Conservation (phyloP, 2,113 vertebrate species). For the Otis tarda region DNA sequence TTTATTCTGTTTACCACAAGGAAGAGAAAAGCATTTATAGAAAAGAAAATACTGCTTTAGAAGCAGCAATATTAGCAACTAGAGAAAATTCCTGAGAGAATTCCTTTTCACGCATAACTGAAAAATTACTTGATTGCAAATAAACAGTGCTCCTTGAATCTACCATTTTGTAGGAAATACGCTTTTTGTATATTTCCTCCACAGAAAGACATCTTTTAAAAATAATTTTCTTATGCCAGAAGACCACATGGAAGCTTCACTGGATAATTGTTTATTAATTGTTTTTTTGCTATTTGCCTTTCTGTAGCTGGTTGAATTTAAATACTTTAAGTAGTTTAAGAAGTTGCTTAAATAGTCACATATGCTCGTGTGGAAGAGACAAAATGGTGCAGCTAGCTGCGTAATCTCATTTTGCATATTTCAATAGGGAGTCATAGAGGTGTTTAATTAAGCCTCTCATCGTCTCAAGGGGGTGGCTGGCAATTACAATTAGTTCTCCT, state of each 20-base stretch:
- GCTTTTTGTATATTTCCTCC: background rate
- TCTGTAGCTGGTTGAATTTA: background rate
- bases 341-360: background rate
- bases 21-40: background rate
- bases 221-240: background rate
- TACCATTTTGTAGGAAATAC: background rate
- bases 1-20: constrained; percentile 9
- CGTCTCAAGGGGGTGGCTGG: background rate
- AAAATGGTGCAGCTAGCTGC: background rate
- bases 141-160: background rate
- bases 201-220: background rate
- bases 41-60: background rate
- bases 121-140: background rate
- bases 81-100: background rate
- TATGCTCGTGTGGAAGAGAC: background rate
- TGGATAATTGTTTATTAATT: no score
- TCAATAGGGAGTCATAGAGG: background rate
- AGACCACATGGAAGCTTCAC: background rate
- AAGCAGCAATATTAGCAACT: background rate
- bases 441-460: background rate
- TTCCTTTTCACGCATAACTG: background rate
- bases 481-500: background rate
- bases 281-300: background rate
- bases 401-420: background rate
- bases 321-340: background rate